Conservation (phyloP, 2,888 invertebrate genomes). For the Melanargia galathea region DNA sequence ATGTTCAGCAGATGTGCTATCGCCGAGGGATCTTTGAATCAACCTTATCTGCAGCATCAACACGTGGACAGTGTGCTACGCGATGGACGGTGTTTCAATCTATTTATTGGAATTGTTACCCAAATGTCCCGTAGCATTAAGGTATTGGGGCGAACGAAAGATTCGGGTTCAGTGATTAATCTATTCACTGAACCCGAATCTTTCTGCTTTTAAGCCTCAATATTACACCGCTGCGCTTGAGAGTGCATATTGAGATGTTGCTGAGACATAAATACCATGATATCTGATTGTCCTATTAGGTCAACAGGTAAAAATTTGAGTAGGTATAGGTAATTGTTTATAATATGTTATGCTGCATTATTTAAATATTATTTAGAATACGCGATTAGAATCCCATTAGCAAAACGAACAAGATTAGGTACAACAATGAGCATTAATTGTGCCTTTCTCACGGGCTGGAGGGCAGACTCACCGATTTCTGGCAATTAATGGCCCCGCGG, state of each 20-base stretch:
- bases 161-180: too few relatives aligned
- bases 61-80: constrained; percentile 56
- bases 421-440: constrained; percentile 55
- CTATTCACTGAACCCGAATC: too few relatives aligned
- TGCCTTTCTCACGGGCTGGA: constrained; percentile 58
- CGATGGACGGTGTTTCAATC: background rate
- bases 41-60: constrained; percentile 69
- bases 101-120: constrained; percentile 6
- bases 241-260: too few relatives aligned
- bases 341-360: too few relatives aligned
- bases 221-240: too few relatives aligned
- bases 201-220: too few relatives aligned
- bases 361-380: background rate
- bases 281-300: too few relatives aligned
- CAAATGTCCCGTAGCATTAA: too few relatives aligned
- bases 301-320: too few relatives aligned
- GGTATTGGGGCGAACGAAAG: too few relatives aligned
- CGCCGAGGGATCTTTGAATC: constrained; percentile 75
- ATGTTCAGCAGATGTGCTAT: constrained; percentile 46
- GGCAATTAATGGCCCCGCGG: constrained; percentile 69
- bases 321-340: too few relatives aligned
- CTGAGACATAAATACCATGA: too few relatives aligned
- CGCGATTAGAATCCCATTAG: constrained; percentile 11
- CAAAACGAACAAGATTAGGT: constrained; percentile 30
- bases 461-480: constrained; percentile 52